Evolutionary conservation across 2,113 vertebrate species (phyloP).

Genomic region (Kobus ellipsiprymnus): DNA sequence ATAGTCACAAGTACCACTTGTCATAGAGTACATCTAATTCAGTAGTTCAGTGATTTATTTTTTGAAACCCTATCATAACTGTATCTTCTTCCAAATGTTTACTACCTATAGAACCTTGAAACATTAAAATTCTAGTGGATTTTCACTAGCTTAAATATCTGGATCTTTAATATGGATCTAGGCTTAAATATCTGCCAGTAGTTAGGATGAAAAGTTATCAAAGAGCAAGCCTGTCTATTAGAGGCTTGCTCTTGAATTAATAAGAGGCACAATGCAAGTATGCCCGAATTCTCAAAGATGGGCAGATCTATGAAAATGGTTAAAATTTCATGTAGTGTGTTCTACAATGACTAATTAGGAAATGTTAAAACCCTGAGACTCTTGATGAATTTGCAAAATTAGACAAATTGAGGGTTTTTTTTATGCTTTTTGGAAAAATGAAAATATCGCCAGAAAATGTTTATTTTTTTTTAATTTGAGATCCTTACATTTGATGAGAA

Average conservation of each 20-base stretch:
- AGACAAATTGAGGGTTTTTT: not conserved
- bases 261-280: not conserved
- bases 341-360: not conserved
- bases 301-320: not conserved
- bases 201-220: not conserved
- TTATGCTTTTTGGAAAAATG: not conserved
- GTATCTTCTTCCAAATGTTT: not conserved
- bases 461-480: not conserved
- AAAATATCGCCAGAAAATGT: not conserved
- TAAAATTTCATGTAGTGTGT: not conserved
- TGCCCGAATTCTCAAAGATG: not conserved
- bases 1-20: not conserved
- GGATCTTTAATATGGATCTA: not conserved
- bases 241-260: not conserved
- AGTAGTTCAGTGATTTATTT: not conserved
- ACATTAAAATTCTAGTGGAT: not conserved
- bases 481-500: not conserved
- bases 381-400: not conserved
- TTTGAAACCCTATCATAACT: not conserved
- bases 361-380: not conserved
- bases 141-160: not conserved
- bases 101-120: not conserved
- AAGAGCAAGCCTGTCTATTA: not conserved
- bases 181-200: not conserved
- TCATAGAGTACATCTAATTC: not conserved